Conservation (phyloP, 2,888 invertebrate genomes). For the Tricholauxania praeusta region DNA sequence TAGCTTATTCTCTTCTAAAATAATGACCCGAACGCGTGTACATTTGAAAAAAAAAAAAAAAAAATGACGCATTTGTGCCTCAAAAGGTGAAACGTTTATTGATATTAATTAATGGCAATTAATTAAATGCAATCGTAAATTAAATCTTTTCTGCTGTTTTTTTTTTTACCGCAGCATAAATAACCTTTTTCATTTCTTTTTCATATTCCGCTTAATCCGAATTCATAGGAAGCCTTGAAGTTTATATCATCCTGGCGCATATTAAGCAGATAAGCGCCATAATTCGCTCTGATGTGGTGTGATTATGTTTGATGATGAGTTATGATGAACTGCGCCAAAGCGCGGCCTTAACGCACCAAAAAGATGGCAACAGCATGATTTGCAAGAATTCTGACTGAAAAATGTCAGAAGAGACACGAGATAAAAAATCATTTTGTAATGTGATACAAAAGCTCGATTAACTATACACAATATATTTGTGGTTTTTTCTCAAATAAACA, state of each 20-base stretch:
- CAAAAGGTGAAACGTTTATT: constrained; percentile 50
- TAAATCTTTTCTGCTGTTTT: constrained; percentile 51
- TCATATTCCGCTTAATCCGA: too few species aligned
- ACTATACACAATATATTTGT: constrained; percentile 1
- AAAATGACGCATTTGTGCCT: constrained; percentile 20
- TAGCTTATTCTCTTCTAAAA: too few species aligned
- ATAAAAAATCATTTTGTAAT: constrained; percentile 1
- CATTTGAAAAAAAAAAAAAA: not conserved
- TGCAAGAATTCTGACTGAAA: constrained; percentile 25
- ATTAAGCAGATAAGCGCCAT: constrained; percentile 20
- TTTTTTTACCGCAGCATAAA: not conserved
- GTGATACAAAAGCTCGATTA: too few species aligned
- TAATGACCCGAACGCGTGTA: not conserved
- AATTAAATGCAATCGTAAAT: constrained; percentile 62
- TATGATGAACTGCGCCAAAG: not conserved
- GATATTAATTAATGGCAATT: constrained; percentile 62
- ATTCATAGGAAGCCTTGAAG: too few species aligned
- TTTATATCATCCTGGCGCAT: too few species aligned
- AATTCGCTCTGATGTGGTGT: constrained; percentile 20
- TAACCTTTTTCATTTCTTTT: too few species aligned
- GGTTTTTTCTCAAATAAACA: not conserved
- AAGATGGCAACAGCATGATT: constrained; percentile 19
- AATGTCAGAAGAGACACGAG: not conserved
- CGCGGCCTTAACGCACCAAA: not conserved
- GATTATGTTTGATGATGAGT: constrained; percentile 26